Evolutionary conservation across 2,113 vertebrate species (phyloP).

Genomic region (Ctenomys sociabilis): DNA sequence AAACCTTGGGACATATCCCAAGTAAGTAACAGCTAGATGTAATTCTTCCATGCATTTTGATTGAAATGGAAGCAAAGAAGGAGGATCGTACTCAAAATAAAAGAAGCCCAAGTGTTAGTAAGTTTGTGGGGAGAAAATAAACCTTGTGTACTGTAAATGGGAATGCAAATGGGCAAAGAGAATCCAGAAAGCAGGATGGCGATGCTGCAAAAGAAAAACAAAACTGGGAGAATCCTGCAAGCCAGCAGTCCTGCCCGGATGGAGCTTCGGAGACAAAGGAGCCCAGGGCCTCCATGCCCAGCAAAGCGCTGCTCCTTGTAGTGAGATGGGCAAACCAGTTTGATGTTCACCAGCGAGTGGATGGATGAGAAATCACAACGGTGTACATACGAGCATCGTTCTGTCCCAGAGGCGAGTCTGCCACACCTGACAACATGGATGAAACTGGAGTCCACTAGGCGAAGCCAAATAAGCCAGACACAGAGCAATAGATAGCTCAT

Average conservation of each 20-base stretch:
- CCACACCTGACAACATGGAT: too few species aligned
- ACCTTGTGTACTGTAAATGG: background rate
- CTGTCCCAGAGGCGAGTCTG: background rate
- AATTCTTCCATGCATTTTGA: constrained; percentile 36
- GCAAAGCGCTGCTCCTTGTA: background rate
- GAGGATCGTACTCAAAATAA: background rate
- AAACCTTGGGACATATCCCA: background rate
- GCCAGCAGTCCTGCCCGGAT: too few species aligned
- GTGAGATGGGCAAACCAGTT: background rate
- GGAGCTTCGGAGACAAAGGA: too few species aligned
- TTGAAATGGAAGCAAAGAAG: background rate
- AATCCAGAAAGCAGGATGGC: background rate
- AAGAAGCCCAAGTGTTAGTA: background rate
- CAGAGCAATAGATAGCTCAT: background rate
- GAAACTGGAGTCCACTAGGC: background rate
- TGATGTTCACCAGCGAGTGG: background rate
- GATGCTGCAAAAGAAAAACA: background rate
- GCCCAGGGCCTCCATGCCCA: background rate
- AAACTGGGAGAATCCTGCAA: background rate
- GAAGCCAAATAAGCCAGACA: background rate
- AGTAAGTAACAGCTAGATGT: background rate
- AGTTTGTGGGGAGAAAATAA: background rate
- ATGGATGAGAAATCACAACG: background rate
- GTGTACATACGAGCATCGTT: background rate
- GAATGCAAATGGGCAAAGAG: background rate